Base-by-base conservation (phyloP, 2,113 vertebrate species). In the Meleagris gallopavo region DNA sequence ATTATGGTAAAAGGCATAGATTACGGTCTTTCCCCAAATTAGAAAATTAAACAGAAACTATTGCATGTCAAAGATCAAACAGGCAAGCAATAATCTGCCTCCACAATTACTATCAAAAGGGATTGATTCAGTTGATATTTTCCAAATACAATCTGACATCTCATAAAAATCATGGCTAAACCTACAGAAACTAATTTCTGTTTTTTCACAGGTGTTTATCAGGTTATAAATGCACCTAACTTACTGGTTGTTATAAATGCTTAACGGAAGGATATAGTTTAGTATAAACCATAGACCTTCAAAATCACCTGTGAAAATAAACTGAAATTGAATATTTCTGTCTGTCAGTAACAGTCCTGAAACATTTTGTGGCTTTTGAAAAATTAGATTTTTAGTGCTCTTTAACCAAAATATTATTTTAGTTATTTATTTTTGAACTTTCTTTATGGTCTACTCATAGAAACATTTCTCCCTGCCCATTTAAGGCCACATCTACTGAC, bases 101-200 rank as follows among this genome's bases (percentile, higher is more conserved):
- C 41, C 80, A 66, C 66, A 88, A 85, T 64, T 94, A 70, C 20
- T 76, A n/a, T 66, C 84, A 94, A 78, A 60, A 89, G 13, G 84
- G 60, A 72, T 16, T 80, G 86, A 76, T 73, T 91, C 48, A 89
- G 58, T 65, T 88, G 60, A 90, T 83, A 69, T 21, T 94, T 94
- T 92, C n/a, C 66, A 94, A 96, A 89, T 94, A 86, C 36, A 65
- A 83, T 36, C 46, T 96, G 82, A 95, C 81, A 94, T 84, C 61
- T 93, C 71, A 93, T 90, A 94, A 96, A 97, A 94, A 73, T 90
- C 93, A 93, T 83, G 95, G 94, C 90, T 94, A 95, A 96, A 95
- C 62, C 77, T 94, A 92, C 86, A 96, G 93, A 96, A 96, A 94
- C 40, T 88, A 93, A 91, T 87, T 87, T 90, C 70, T 96, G 66